Evolutionary conservation across 2,113 vertebrate species (phyloP).

Genomic region (Parus major): DNA sequence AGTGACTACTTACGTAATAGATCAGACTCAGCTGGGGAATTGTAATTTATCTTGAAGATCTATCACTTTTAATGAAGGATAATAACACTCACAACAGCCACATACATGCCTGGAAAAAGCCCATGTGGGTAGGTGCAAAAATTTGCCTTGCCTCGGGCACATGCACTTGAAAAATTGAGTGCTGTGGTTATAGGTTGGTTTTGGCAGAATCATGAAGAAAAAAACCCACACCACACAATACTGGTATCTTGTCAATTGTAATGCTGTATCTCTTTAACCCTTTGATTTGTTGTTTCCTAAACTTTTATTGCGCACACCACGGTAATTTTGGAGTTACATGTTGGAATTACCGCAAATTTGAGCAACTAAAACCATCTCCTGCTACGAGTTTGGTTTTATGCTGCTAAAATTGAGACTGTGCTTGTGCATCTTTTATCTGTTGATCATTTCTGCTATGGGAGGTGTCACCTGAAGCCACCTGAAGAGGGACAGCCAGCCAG

Average conservation of each 20-base stretch:
- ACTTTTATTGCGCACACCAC: not conserved
- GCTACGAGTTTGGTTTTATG: not conserved
- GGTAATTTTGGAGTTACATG: not conserved
- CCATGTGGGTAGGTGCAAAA: slow-evolving; percentile 46
- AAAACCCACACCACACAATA: not conserved
- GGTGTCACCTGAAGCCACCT: not conserved
- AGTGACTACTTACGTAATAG: slow-evolving; percentile 17
- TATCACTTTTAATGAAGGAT: slow-evolving; percentile 59
- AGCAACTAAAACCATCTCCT: not conserved
- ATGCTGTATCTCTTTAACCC: slow-evolving; percentile 9
- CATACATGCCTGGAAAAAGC: slow-evolving; percentile 47
- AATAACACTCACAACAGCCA: slow-evolving; percentile 41
- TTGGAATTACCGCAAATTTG: not conserved
- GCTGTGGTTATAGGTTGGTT: slow-evolving; percentile 42
- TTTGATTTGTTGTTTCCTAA: not conserved
- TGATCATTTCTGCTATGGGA: not conserved
- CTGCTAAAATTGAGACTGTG: not conserved
- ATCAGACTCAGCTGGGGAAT: slow-evolving; percentile 26
- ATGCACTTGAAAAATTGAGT: slow-evolving; percentile 37
- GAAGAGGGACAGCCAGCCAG: not conserved
- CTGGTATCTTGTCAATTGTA: not conserved
- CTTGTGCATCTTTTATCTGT: not conserved
- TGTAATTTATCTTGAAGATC: slow-evolving; percentile 58
- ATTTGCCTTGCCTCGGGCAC: slow-evolving; percentile 41
- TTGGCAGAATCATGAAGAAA: slow-evolving; percentile 29